These are phyloP conservation scores for Arge pagana DNA, from an alignment of 2,888 invertebrate genomes.

Conservation along the genomic window DNA sequence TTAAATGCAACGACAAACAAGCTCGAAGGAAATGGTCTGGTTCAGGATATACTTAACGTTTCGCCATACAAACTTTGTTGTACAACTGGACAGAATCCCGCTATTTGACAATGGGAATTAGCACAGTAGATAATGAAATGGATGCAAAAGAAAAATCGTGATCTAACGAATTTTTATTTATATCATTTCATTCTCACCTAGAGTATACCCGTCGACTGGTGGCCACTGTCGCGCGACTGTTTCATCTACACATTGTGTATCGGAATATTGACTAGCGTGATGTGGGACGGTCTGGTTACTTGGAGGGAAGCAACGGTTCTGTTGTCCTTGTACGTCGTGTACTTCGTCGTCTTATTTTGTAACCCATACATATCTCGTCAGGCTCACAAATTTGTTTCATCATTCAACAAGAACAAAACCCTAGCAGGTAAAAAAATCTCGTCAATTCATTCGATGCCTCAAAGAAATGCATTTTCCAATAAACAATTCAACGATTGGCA, in stretches of 20 bases:
- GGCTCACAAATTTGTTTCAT: conserved; percentile 1
- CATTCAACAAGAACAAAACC: conserved; percentile 1
- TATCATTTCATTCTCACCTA: conserved; percentile 47
- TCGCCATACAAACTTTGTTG: too few species aligned
- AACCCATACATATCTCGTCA: conserved; percentile 33
- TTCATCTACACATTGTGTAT: conserved; percentile 77
- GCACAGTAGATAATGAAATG: too few species aligned
- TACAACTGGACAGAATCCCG: too few species aligned
- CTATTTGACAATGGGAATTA: too few species aligned
- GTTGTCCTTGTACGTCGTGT: conserved; percentile 73
- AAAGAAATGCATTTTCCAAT: too few species aligned
- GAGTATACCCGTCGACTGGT: conserved; percentile 78
- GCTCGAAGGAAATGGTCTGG: too few species aligned
- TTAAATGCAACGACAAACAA: too few species aligned
- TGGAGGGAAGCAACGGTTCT: conserved; percentile 81
- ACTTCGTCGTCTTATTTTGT: conserved; percentile 69
- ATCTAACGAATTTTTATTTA: neutral
- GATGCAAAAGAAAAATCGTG: neutral
- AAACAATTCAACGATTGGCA: neutral
- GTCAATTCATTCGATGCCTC: too few species aligned
- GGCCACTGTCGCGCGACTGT: conserved; percentile 82
- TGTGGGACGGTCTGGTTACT: conserved; percentile 78
- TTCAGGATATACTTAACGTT: too few species aligned
- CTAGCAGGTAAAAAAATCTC: conserved; percentile 10
- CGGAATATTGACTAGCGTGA: conserved; percentile 69